phyloP scores from a whole-genome alignment of 2,888 invertebrate species.

The Polyommatus icarus region DNA sequence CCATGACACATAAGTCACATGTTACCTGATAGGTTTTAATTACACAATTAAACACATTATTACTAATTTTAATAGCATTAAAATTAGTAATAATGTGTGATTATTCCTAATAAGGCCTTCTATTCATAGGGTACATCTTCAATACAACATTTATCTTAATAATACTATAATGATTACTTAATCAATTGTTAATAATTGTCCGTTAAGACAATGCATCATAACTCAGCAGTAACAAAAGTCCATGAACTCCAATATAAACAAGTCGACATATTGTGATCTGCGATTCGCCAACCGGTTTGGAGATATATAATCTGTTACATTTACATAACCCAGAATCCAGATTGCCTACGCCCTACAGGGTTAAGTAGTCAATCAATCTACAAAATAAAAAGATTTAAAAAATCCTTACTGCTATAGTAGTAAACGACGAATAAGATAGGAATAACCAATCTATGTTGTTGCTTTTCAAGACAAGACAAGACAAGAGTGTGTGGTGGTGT shows the following conservation, averaged over 20 bases:
- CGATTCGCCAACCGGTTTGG: background rate
- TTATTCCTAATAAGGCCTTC: background rate
- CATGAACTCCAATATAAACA: constrained; percentile 7
- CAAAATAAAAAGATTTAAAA: background rate
- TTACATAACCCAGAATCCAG: background rate
- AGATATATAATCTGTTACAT: background rate
- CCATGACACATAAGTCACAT: no score
- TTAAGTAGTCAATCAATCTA: background rate
- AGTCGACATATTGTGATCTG: background rate
- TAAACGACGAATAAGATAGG: no score
- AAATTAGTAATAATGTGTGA: background rate
- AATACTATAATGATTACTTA: background rate
- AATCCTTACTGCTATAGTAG: no score
- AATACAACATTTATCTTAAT: background rate
- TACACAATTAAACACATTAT: no score
- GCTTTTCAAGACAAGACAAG: no score
- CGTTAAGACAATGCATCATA: background rate
- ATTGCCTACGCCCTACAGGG: background rate
- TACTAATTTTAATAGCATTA: background rate
- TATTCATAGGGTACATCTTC: background rate
- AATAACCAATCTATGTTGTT: no score
- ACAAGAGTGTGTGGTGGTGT: no score
- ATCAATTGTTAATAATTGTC: constrained; percentile 6
- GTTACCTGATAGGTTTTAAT: no score
- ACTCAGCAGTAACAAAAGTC: background rate